phyloP scores from a whole-genome alignment of 2,797 vertebrate species.

The Crocodylus rhombifer region DNA sequence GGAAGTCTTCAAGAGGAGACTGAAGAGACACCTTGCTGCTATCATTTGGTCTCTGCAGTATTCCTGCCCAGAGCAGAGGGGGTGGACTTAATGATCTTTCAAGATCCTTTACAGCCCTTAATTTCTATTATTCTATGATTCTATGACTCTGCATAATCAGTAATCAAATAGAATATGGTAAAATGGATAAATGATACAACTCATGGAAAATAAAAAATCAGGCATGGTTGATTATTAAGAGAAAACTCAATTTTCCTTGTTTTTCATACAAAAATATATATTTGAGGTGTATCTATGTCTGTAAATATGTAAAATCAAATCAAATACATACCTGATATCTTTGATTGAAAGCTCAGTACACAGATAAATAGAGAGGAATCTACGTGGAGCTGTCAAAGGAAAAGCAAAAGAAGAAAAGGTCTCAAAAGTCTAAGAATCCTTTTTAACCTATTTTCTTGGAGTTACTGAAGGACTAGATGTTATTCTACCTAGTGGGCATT shows the following conservation, averaged over 20 bases:
- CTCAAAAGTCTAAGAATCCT: background rate
- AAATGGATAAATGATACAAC: no score
- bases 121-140: no score
- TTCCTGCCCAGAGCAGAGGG: no score
- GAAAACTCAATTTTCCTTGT: background rate
- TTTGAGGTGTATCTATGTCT: fast-evolving
- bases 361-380: background rate
- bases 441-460: background rate
- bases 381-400: background rate
- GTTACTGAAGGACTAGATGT: background rate
- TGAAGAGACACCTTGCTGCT: no score
- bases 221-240: background rate
- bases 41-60: no score
- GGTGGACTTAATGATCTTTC: no score
- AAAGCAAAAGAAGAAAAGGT: background rate
- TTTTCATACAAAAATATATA: background rate
- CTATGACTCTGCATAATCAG: no score
- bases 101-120: no score
- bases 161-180: no score
- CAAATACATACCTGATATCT: background rate
- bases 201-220: no score
- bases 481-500: background rate
- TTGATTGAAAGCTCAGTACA: background rate
- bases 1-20: no score
- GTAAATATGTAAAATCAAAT: background rate